Conservation (phyloP, 2,797 vertebrate species). For the Pangasius djambal region DNA sequence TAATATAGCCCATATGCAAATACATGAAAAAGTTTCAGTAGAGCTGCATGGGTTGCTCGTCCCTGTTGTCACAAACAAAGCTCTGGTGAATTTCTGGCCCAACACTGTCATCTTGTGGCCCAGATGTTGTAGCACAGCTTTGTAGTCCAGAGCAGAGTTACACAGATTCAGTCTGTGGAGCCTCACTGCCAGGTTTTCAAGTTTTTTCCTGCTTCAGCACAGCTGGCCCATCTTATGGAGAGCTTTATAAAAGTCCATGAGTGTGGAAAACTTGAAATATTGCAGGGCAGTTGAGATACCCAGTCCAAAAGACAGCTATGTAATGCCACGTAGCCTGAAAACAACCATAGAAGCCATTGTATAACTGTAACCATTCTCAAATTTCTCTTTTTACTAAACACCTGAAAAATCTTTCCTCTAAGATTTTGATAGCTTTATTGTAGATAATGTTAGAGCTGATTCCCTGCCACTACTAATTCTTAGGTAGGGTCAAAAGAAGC, state of each 20-base stretch:
- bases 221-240: background rate
- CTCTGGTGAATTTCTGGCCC: background rate
- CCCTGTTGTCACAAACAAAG: too few relatives aligned
- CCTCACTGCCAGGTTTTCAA: too few relatives aligned
- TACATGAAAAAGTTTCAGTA: background rate
- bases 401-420: background rate
- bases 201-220: background rate
- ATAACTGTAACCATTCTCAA: background rate
- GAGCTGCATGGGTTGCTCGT: background rate
- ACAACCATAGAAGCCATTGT: background rate
- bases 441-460: background rate
- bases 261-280: background rate
- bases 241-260: too few relatives aligned
- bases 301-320: background rate
- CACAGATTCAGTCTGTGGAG: background rate
- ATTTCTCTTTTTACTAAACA: background rate
- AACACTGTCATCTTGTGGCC: conserved; percentile 67
- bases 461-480: background rate
- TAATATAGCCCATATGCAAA: conserved; percentile 7
- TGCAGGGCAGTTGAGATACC: background rate
- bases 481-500: background rate
- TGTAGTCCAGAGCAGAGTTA: background rate
- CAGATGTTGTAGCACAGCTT: background rate
- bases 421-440: background rate
- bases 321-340: background rate